Evolutionary conservation across 2,113 vertebrate genomes (phyloP).

Genomic region (Carollia perspicillata): DNA sequence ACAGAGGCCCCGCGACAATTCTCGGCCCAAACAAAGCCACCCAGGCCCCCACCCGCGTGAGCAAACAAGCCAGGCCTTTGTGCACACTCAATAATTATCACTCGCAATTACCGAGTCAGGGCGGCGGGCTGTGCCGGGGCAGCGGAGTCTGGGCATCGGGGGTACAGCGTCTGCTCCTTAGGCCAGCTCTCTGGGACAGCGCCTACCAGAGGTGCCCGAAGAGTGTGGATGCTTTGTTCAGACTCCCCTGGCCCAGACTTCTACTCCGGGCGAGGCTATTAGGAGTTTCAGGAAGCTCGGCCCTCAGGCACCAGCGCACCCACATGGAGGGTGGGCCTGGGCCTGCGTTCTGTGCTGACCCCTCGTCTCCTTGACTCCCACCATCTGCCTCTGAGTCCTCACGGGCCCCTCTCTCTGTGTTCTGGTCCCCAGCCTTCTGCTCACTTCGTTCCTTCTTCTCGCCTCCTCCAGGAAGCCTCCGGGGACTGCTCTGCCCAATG

Average conservation of each 20-base stretch:
- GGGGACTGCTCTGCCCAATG: not conserved
- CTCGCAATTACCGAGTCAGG: slow-evolving; percentile 59
- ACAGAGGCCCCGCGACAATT: slow-evolving; percentile 66
- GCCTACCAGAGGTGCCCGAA: not conserved
- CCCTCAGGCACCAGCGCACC: accelerated
- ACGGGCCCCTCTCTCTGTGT: accelerated
- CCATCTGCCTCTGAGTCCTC: not conserved
- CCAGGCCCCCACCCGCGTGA: not conserved
- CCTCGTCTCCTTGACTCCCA: accelerated
- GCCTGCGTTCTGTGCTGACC: no score
- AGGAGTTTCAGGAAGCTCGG: not conserved
- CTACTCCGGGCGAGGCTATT: accelerated
- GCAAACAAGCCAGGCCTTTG: slow-evolving; percentile 70
- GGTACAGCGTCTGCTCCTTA: not conserved
- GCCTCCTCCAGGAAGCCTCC: not conserved
- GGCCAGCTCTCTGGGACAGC: accelerated
- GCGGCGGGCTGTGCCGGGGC: not conserved
- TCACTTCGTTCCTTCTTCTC: not conserved
- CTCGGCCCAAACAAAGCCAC: slow-evolving; percentile 62
- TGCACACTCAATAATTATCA: slow-evolving; percentile 74
- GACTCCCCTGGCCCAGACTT: not conserved
- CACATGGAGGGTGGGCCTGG: not conserved
- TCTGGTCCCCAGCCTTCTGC: not conserved
- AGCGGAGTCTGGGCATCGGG: not conserved
- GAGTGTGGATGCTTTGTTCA: no score